A percentile compares a stretch with the other conserved stretches of the same genome.
Evolutionary conservation across 2,113 vertebrate species (phyloP).

Genomic region (Brachyistius frenatus): DNA sequence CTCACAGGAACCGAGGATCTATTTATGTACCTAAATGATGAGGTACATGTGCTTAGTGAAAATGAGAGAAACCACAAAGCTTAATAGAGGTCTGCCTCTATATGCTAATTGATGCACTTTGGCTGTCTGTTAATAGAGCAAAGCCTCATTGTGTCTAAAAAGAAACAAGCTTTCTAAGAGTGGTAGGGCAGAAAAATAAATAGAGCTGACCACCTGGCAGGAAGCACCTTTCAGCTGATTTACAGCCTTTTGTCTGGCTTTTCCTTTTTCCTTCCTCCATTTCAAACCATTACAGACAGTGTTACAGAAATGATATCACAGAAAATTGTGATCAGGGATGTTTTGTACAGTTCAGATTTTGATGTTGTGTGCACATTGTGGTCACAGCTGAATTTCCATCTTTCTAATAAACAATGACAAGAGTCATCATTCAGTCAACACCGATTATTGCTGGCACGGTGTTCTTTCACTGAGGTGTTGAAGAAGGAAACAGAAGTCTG

Average conservation of each 20-base stretch:
- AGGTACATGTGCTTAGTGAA: slow-evolving; percentile 54
- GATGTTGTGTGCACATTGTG: not conserved
- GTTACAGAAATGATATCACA: slow-evolving; percentile 14
- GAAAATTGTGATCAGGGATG: too few species aligned
- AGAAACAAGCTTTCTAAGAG: slow-evolving; percentile 14
- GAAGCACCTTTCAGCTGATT: slow-evolving; percentile 53
- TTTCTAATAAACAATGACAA: not conserved
- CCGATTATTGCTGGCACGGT: not conserved
- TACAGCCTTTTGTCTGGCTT: slow-evolving; percentile 14
- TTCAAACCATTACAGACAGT: not conserved
- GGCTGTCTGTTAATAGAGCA: slow-evolving; percentile 29
- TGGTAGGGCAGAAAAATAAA: not conserved
- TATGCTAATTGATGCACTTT: slow-evolving; percentile 53
- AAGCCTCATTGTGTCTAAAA: slow-evolving; percentile 15
- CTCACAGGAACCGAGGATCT: slow-evolving; percentile 37
- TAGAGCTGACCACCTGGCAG: slow-evolving; percentile 58
- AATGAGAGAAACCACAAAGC: slow-evolving; percentile 50
- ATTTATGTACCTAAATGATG: slow-evolving; percentile 60
- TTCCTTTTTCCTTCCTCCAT: slow-evolving; percentile 38
- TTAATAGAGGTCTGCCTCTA: slow-evolving; percentile 28
- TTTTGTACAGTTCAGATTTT: too few species aligned
- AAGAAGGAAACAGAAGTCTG: not conserved
- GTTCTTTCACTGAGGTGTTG: not conserved
- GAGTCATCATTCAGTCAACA: not conserved
- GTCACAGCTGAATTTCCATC: not conserved